A percentile compares a stretch with the other conserved stretches of the same genome.
Evolutionary conservation across 2,797 vertebrate species (phyloP).

Genomic region (Pangasius larnaudii): DNA sequence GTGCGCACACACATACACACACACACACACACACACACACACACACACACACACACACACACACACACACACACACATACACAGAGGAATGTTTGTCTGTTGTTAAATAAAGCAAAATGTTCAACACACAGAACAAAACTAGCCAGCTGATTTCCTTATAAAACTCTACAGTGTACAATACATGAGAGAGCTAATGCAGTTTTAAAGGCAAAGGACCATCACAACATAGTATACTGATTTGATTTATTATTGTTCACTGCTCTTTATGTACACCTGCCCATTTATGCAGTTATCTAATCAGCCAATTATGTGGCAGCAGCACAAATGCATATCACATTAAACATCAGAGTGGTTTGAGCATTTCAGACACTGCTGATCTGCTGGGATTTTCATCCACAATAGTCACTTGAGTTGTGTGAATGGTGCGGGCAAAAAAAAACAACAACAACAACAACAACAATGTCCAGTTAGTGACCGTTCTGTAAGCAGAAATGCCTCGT

Average conservation of each 20-base stretch:
- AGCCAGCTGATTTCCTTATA: background rate
- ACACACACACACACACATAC: no score
- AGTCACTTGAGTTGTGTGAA: background rate
- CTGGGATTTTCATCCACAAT: background rate
- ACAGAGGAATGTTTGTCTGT: no score
- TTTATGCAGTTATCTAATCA: background rate
- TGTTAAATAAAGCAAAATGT: no score
- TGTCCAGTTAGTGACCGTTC: background rate
- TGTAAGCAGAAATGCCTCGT: background rate
- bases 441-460: no score
- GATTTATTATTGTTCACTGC: background rate
- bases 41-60: no score
- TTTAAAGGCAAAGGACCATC: background rate
- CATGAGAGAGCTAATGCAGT: background rate
- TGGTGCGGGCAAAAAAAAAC: background rate
- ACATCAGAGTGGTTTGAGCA: background rate
- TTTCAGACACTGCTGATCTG: background rate
- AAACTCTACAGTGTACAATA: background rate
- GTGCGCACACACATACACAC: background rate
- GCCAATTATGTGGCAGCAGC: background rate
- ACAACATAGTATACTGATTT: background rate
- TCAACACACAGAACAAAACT: no score
- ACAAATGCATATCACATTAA: background rate
- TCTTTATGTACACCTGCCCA: background rate
- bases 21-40: background rate